Base-by-base conservation (phyloP, 35 echinoderm and acorn worm species). In the Apostichopus parvimensis region DNA sequence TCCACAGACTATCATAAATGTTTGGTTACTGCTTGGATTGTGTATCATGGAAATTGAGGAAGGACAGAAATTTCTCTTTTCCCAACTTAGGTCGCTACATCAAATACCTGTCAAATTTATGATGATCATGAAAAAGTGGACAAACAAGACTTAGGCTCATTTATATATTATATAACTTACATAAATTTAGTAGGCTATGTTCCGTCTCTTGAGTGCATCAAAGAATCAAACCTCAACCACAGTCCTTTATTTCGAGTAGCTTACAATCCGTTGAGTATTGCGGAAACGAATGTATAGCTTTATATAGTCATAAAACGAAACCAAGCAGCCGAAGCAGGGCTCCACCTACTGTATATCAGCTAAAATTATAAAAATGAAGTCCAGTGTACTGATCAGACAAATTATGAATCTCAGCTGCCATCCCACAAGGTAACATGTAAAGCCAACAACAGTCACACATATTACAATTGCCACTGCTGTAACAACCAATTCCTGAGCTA, bases 201-300 rank as follows among this genome's bases (percentile, higher is more conserved):
- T 53, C 86, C 86, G 72, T 88, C 86, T 73, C 86, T 53, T 17
- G 86, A 88, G 52, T 88, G 86, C 86, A 75, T 88, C 86, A 88
- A 64, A 26, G 86, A 88, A 64, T 88, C 86, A 68, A 88, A 55
- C 24, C 61, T 73, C 62, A 20, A 15, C 86, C 86, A 88, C 12
- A 88, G 86, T 23, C 86, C 86, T 53, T 88, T 2, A 64, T 88
- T 54, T 88, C 57, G 10, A 26, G 60, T 20, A 88, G 24, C 24
- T 25, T 25, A 25, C 34, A 53, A 88, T 17, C 58, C 86, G 57
- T 57, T 88, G 86, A 20, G 61, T 65, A 52, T 75, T n/a, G 23
- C 86, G 86, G 68, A 72, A 88, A 9, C 68, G 86, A 75, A 68
- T 15, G 62, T 88, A 88, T 12, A 88, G 86, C 23, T 54, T 68